phyloP scores from a whole-genome alignment of 2,797 vertebrate species.

The Cyclopterus lumpus region DNA sequence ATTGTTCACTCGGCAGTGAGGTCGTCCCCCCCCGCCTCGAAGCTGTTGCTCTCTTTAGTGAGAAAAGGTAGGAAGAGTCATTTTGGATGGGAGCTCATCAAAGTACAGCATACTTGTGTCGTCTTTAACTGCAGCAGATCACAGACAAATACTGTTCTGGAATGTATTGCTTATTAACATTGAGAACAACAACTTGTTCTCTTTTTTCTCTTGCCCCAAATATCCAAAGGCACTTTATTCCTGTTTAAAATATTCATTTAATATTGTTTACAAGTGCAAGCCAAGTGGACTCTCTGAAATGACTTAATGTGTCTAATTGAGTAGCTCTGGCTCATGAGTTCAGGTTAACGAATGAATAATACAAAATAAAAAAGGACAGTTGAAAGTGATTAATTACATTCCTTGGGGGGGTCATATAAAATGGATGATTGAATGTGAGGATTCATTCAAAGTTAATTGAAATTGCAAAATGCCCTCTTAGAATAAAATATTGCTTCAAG shows the following conservation, averaged over 20 bases:
- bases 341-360: slow-evolving; percentile 34
- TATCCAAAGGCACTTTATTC: not conserved
- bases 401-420: slow-evolving; percentile 36
- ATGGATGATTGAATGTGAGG: slow-evolving; percentile 43
- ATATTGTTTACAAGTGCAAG: slow-evolving; percentile 50
- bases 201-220: not conserved
- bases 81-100: slow-evolving; percentile 12
- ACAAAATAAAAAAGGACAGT: slow-evolving; percentile 19
- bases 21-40: slow-evolving; percentile 27
- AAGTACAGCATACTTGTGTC: not conserved
- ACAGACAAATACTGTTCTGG: not conserved
- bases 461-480: slow-evolving; percentile 33
- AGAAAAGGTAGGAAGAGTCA: slow-evolving; percentile 2
- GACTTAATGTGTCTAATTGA: slow-evolving; percentile 30
- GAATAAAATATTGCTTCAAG: slow-evolving; percentile 30
- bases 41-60: slow-evolving; percentile 3
- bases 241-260: slow-evolving; percentile 6
- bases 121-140: not conserved
- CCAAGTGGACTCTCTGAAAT: slow-evolving; percentile 22
- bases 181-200: not conserved
- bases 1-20: slow-evolving; percentile 21
- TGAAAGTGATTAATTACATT: slow-evolving; percentile 46
- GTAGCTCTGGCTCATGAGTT: slow-evolving; percentile 28
- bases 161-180: slow-evolving; percentile 3
- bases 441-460: slow-evolving; percentile 56